Conservation (phyloP, 2,797 vertebrate species). For the Catostomus latipinnis region DNA sequence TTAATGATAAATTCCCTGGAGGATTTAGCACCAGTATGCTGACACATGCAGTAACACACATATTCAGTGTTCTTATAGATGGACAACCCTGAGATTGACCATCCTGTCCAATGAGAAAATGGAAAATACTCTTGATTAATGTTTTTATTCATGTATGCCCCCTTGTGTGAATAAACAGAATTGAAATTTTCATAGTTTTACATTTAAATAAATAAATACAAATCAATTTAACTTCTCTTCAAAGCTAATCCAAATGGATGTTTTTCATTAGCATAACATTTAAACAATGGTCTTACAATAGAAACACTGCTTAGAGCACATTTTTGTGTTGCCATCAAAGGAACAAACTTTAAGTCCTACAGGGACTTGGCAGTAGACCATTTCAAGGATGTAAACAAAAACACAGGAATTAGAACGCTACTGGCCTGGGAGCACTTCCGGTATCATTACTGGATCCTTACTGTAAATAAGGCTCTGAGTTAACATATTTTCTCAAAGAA, state of each 20-base stretch:
- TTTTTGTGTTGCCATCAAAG: background rate
- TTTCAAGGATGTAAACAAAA: too few relatives aligned
- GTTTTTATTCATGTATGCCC: background rate
- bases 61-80: background rate
- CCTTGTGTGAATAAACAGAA: background rate
- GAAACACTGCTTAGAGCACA: background rate
- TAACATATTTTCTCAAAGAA: too few relatives aligned
- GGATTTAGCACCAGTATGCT: conserved; percentile 24
- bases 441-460: too few relatives aligned
- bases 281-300: background rate
- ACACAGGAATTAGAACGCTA: too few relatives aligned
- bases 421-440: too few relatives aligned
- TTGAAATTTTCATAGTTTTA: too few relatives aligned
- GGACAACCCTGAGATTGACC: background rate
- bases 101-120: background rate
- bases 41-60: background rate
- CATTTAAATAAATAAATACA: too few relatives aligned
- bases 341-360: too few relatives aligned
- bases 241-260: background rate
- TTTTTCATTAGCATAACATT: background rate
- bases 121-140: background rate
- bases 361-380: too few relatives aligned
- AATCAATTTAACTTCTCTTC: background rate
- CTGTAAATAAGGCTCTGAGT: too few relatives aligned
- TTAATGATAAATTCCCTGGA: conserved; percentile 47